Conservation (phyloP, 2,113 vertebrate genomes). For the Sprattus sprattus region DNA sequence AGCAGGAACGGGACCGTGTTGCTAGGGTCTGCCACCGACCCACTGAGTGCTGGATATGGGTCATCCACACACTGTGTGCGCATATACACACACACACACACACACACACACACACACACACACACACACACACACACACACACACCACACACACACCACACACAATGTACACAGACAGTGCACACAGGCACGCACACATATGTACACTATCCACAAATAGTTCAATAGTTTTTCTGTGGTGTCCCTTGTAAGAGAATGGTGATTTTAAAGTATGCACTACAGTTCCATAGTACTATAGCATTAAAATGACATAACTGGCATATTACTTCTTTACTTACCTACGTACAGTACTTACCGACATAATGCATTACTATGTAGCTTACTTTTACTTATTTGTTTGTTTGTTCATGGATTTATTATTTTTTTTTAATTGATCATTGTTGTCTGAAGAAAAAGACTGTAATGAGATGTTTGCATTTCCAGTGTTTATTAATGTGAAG, state of each 20-base stretch:
- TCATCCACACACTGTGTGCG: constrained; percentile 8
- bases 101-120: neutral
- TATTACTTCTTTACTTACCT: neutral
- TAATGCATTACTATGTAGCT: neutral
- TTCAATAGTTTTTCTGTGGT: neutral
- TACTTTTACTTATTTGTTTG: neutral
- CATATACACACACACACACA: neutral
- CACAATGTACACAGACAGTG: neutral
- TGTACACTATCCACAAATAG: neutral
- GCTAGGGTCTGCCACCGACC: neutral
- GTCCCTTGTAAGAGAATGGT: neutral
- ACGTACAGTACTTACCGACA: neutral
- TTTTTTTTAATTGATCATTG: no score
- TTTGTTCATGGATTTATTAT: constrained; percentile 21
- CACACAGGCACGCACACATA: neutral
- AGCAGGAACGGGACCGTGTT: constrained; percentile 15
- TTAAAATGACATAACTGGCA: neutral
- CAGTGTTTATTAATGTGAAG: neutral
- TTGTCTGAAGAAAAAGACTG: no score
- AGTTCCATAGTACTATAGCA: neutral
- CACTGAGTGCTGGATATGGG: constrained; percentile 31
- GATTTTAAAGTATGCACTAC: neutral
- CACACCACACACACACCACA: neutral
- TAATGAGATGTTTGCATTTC: neutral
- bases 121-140: neutral